Conservation (phyloP, 2,888 invertebrate species). For the Rhingia campestris region DNA sequence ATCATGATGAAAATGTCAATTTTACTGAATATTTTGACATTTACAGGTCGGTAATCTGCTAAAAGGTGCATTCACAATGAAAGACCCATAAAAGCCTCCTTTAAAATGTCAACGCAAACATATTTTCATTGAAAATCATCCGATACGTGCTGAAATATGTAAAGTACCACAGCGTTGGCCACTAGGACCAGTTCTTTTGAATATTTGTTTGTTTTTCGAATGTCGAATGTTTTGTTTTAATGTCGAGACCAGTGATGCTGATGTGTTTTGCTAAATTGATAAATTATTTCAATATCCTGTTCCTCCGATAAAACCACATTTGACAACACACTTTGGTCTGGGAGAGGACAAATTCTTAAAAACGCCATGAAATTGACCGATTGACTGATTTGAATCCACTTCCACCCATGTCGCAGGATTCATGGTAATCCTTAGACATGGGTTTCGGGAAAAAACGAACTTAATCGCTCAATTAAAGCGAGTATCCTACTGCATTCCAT, state of each 20-base stretch:
- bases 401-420: slow-evolving; percentile 14
- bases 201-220: background rate
- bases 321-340: too few relatives aligned
- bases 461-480: slow-evolving; percentile 62
- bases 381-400: slow-evolving; percentile 24
- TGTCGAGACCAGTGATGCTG: too few relatives aligned
- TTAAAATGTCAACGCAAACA: too few relatives aligned
- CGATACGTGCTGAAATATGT: background rate
- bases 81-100: too few relatives aligned
- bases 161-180: background rate
- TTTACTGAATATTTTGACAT: too few relatives aligned
- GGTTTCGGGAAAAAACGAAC: slow-evolving; percentile 7
- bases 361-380: slow-evolving; percentile 9
- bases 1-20: too few relatives aligned
- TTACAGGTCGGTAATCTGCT: too few relatives aligned
- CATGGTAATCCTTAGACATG: background rate
- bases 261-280: too few relatives aligned
- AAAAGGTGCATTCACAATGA: too few relatives aligned
- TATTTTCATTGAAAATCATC: too few relatives aligned
- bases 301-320: too few relatives aligned
- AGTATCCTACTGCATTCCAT: slow-evolving; percentile 1
- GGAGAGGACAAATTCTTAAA: background rate
- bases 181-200: background rate
- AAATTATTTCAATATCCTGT: too few relatives aligned
- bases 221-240: background rate